Evolutionary conservation across 2,113 vertebrate genomes (phyloP).

Genomic region (Scatophagus argus): DNA sequence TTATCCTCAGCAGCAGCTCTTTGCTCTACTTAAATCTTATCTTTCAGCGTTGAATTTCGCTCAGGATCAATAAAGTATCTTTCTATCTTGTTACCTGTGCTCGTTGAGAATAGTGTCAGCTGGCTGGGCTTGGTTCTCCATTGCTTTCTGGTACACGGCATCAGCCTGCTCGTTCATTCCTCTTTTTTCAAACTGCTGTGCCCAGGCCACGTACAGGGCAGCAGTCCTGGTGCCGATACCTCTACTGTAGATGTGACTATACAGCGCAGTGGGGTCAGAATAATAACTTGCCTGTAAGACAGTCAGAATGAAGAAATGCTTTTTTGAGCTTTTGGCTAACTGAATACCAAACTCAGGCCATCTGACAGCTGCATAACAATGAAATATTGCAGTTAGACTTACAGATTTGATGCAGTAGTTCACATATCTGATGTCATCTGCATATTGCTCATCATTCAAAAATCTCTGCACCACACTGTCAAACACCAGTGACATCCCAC

Average conservation of each 20-base stretch:
- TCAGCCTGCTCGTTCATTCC: slow-evolving; percentile 79
- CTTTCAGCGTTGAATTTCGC: no score
- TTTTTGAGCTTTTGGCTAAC: background rate
- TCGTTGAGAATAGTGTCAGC: slow-evolving; percentile 80
- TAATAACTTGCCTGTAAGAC: slow-evolving; percentile 83
- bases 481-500: slow-evolving; percentile 78
- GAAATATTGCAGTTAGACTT: slow-evolving; percentile 61
- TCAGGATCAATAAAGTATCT: no score
- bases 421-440: slow-evolving; percentile 87
- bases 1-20: background rate
- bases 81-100: slow-evolving; percentile 80
- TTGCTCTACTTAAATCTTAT: rapidly evolving
- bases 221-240: slow-evolving; percentile 85
- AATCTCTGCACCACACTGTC: slow-evolving; percentile 88
- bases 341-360: background rate
- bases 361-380: background rate
- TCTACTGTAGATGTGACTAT: slow-evolving; percentile 79
- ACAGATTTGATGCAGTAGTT: slow-evolving; percentile 90
- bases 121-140: slow-evolving; percentile 87
- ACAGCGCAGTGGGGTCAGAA: slow-evolving; percentile 81
- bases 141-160: slow-evolving; percentile 81
- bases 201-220: slow-evolving; percentile 87
- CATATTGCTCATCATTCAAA: slow-evolving; percentile 82
- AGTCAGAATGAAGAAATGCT: background rate
- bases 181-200: slow-evolving; percentile 80